Evolutionary conservation across 2,888 invertebrate species (phyloP).

Genomic region (Drosophila conformis): DNA sequence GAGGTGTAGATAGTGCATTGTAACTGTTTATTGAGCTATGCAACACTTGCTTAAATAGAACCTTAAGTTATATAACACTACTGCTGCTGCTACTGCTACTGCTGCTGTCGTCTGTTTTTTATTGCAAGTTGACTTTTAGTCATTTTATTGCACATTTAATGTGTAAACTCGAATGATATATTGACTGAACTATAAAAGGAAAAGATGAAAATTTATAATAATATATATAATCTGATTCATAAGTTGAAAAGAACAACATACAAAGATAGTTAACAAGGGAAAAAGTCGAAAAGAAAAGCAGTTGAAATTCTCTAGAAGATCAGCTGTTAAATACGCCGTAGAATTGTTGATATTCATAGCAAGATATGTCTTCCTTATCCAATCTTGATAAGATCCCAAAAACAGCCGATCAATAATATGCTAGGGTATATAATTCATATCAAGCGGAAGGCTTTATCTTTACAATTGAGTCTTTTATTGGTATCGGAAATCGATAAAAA

Average conservation of each 20-base stretch:
- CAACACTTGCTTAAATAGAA: conserved; percentile 1
- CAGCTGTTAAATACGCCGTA: background rate
- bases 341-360: background rate
- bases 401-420: background rate
- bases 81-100: no score
- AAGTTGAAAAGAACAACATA: background rate
- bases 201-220: background rate
- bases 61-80: conserved; percentile 1
- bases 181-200: background rate
- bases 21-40: conserved; percentile 10
- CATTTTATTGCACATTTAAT: no score
- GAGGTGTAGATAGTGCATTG: background rate
- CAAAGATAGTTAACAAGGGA: background rate
- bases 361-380: background rate
- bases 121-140: background rate
- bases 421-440: background rate
- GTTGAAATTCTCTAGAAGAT: background rate
- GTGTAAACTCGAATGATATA: background rate
- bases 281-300: background rate
- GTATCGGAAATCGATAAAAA: background rate
- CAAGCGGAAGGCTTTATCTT: background rate
- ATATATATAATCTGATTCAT: background rate
- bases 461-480: background rate
- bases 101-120: background rate
- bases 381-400: background rate